phyloP scores from a whole-genome alignment of 1,140 invertebrate species.

The Musca vetustissima region DNA sequence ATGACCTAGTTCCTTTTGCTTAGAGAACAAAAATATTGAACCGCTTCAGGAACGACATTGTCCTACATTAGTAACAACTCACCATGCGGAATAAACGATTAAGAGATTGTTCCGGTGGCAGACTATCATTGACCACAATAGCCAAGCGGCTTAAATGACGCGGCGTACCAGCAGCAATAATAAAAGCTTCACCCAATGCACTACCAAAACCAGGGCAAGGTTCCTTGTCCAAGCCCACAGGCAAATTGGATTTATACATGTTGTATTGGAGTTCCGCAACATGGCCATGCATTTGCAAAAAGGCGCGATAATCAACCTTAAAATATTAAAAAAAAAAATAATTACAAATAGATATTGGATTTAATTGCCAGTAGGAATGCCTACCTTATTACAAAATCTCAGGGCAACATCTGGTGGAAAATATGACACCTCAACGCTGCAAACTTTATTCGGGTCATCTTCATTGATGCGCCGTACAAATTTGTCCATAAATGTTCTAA shows the following conservation, averaged over 20 bases:
- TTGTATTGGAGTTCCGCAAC: conserved; percentile 77
- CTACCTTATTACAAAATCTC: conserved; percentile 36
- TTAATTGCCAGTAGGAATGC: too few species aligned
- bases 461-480: conserved; percentile 47
- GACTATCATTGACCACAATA: conserved; percentile 55
- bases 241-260: conserved; percentile 66
- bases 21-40: too few species aligned
- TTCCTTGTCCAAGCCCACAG: conserved; percentile 66
- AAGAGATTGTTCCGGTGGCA: conserved; percentile 58
- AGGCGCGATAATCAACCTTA: conserved; percentile 49
- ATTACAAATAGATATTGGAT: conserved; percentile 35
- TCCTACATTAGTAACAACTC: too few species aligned
- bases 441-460: conserved; percentile 45
- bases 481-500: conserved; percentile 45
- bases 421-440: conserved; percentile 48
- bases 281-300: conserved; percentile 69
- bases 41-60: too few species aligned
- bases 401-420: conserved; percentile 49
- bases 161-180: conserved; percentile 65
- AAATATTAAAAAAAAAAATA: conserved; percentile 26
- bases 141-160: conserved; percentile 62
- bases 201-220: conserved; percentile 78
- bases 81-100: conserved; percentile 68
- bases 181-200: conserved; percentile 68
- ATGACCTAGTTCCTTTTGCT: too few species aligned